Conservation (phyloP, 1,140 invertebrate species). For the Brachystomella parvula region DNA sequence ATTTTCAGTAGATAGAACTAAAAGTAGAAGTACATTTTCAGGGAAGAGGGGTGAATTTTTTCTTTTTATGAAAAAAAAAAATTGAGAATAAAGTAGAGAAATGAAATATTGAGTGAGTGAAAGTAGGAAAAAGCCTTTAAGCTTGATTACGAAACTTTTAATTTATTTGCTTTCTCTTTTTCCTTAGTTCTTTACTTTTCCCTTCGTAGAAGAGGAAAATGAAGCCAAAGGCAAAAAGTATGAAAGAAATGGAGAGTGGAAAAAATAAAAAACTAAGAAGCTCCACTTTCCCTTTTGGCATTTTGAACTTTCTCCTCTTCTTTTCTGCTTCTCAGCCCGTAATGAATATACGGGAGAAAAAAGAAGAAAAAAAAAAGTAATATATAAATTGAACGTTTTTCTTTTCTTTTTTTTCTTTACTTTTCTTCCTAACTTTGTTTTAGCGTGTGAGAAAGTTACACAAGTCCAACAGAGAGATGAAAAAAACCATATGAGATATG, state of each 20-base stretch:
- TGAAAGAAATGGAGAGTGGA: neutral
- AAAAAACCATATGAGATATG: neutral
- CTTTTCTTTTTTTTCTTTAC: neutral
- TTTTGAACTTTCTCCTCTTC: too few relatives aligned
- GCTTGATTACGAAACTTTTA: constrained; percentile 15
- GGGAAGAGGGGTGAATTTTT: too few relatives aligned
- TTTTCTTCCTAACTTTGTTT: neutral
- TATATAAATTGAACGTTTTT: constrained; percentile 4
- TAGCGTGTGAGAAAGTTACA: neutral
- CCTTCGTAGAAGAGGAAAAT: neutral
- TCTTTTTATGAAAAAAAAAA: too few relatives aligned
- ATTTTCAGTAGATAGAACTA: neutral
- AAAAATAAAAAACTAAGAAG: neutral
- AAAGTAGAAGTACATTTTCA: too few relatives aligned
- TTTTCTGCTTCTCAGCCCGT: too few relatives aligned
- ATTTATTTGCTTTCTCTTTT: constrained; percentile 5
- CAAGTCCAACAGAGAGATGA: neutral
- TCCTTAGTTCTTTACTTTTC: neutral
- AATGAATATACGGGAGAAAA: too few relatives aligned
- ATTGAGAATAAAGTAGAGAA: too few relatives aligned
- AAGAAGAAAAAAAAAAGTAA: constrained; percentile 1
- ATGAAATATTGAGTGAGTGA: neutral
- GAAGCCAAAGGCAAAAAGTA: neutral
- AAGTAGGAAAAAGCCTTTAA: constrained; percentile 17
- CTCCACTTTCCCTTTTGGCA: too few relatives aligned